Evolutionary conservation across 2,888 invertebrate species (phyloP).

Genomic region (Gastracanthus pulcherrimus): DNA sequence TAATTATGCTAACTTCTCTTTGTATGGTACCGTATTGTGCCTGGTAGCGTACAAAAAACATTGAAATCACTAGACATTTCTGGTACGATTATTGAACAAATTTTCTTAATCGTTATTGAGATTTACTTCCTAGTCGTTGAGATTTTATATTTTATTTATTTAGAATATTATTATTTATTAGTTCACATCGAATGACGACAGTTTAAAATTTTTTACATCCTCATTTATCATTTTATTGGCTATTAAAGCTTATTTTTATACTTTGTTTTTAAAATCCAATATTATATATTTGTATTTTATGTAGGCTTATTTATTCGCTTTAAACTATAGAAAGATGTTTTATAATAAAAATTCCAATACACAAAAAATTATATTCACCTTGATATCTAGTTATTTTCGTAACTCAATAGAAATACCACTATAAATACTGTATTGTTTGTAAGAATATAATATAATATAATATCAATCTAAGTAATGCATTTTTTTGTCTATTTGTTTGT

Average conservation of each 20-base stretch:
- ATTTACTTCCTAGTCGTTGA: neutral
- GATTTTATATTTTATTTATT: neutral
- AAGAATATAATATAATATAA: too few relatives aligned
- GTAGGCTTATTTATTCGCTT: neutral
- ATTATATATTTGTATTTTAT: neutral
- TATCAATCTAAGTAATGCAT: too few relatives aligned
- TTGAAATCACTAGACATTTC: neutral
- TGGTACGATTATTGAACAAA: neutral
- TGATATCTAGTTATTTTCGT: too few relatives aligned
- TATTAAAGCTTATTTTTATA: neutral
- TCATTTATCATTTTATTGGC: neutral
- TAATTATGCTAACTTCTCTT: constrained; percentile 9
- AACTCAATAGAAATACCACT: too few relatives aligned
- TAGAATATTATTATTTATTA: neutral
- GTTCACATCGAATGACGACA: too few relatives aligned
- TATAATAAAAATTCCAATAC: neutral
- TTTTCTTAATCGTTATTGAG: neutral
- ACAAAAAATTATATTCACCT: too few relatives aligned
- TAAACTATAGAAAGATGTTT: neutral
- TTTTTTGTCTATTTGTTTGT: too few relatives aligned
- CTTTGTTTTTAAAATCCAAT: too few relatives aligned
- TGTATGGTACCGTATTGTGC: neutral
- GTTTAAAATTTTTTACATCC: neutral
- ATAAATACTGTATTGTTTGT: too few relatives aligned
- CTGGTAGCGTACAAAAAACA: neutral